Evolutionary conservation across 2,797 vertebrate species (phyloP), one percentile per base, ranked within the genome.

Genomic region (Hipposideros larvatus): DNA sequence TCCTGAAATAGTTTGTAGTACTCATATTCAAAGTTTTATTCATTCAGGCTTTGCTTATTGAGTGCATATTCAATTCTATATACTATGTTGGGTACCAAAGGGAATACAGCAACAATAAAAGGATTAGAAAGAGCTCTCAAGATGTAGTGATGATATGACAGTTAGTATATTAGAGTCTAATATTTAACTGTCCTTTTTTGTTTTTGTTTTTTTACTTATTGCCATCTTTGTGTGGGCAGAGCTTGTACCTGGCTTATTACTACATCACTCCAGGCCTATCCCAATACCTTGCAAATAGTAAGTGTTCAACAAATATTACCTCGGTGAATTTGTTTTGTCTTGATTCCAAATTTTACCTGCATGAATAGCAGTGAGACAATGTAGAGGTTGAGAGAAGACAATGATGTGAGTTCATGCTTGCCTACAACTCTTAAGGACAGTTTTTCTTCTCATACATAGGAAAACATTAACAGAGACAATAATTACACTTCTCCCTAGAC

Each of bases 31-130:
- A n/a, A 71, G 53, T 82, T 87, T 86, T 90, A 93, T 82, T 92
- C 77, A 73, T 68, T 91, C 55, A 89, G 48, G 28, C 26, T 95
- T 93, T 78, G 34, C 22, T 68, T 92, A n/a, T 10, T 78, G 61
- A 79, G 7, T 10, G 11, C 1, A 51, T 1, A 46, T 66, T 75
- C 2, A 10, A 41, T 53, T 83, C 26, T 48, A 18, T 73, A 16
- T 2, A 16, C 28, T 53, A 9, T 31, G 14, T 2, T 96, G 43
- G 11, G 8, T 61, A 57, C 28, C 5, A 77, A 66, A 80, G 24
- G 15, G 28, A 83, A 89, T 26, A 61, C 0, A 75, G 24, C 16
- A 94, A 78, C 10, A 63, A 48, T 21, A 10, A 61, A 37, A 74
- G 11, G 15, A 37, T 73, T 63, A 80, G 55, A 83, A 96, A 57